Evolutionary conservation across 2,113 vertebrate genomes (phyloP), one percentile per base, ranked within the genome.

Genomic region (Phrynocephalus versicolor): DNA sequence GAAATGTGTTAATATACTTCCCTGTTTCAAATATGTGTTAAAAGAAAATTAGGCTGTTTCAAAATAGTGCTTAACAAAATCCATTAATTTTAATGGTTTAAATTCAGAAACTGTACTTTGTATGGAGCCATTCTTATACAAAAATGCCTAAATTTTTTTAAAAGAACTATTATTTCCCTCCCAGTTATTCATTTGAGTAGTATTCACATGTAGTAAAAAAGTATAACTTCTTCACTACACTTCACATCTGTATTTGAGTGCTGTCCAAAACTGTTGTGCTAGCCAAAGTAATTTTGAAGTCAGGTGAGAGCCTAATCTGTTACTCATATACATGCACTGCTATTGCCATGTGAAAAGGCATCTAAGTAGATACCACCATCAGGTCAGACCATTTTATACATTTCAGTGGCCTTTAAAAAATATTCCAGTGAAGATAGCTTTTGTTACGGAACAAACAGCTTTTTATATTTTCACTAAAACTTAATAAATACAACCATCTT

Each of bases 401-500:
- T 99, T 99, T 98, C 98, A 98, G 98, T 99, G 98, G 98, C 98
- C 97, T 99, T 99, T 97, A 94, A 92, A 5, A 93, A 95, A 79
- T 94, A 94, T 88, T 92, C 88, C 94, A 94, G 92, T 95, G 90
- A 96, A 95, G 92, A 94, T 93, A 21, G 67, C 94, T 96, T 96
- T 96, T 95, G 92, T 96, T 96, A 94, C 91, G 88, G 65, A 94
- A 96, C 92, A 94, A 93, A 93, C 90, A 88, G 95, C 95, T 97
- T 97, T 97, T 51, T 97, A 90, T 97, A 97, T 97, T 96, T 96
- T 96, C 96, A 96, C 95, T 94, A 92, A 96, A 95, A 93, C 95
- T 94, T 96, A 95, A 93, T 90, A 93, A 93, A 96, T 90, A 90
- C 21, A 74, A 65, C 96, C 97, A 97, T 99, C 96, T 96, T 97